Base-by-base conservation (phyloP, 1,140 invertebrate species). In the Parasteatoda tepidariorum region DNA sequence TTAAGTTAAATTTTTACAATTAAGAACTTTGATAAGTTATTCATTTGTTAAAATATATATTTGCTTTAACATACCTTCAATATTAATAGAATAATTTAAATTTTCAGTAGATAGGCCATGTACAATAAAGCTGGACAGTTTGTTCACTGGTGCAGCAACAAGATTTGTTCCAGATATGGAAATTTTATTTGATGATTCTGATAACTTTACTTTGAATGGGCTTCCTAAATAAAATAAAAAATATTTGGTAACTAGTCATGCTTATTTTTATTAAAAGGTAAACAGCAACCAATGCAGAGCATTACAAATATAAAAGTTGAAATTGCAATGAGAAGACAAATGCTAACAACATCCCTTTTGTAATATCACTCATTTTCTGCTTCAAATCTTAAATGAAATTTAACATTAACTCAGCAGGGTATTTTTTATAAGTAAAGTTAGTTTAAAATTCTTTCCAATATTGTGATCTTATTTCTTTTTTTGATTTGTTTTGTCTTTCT, bases 71-170 rank as follows among this genome's bases (percentile, higher is more conserved):
- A 92, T 92, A 97, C 95, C 95, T 93, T 97, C 95, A 90, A 97
- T 94, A 91, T 96, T 95, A 87, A 97, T 95, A 92, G 96, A 95
- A 88, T 97, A 93, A 90, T 97, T 95, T 88, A 97, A 95, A 86
- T 96, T 92, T 87, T 93, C 93, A 89, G 95, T 94, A 76, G 93
- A 92, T 89, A 90, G 93, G 90, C 93, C 85, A 70, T 86, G 85
- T 41, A 87, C 55, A 22, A 67, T 67, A 59, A 86, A 83, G 22
- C 22, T 74, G 6, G 85, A 78, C 22, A 26, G 64, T 84, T 85
- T 82, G 74, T 86, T 83, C 3, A 87, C 57, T 26, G 83, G 54
- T 41, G 85, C 30, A 71, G 82, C 76, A 70, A 67, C 15, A 26
- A 86, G 57, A 55, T 68, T 73, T 28, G 85, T 24, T 22, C 86